phyloP scores from a whole-genome alignment of 2,888 invertebrate species.

The Drosophila neoperkinsi region DNA sequence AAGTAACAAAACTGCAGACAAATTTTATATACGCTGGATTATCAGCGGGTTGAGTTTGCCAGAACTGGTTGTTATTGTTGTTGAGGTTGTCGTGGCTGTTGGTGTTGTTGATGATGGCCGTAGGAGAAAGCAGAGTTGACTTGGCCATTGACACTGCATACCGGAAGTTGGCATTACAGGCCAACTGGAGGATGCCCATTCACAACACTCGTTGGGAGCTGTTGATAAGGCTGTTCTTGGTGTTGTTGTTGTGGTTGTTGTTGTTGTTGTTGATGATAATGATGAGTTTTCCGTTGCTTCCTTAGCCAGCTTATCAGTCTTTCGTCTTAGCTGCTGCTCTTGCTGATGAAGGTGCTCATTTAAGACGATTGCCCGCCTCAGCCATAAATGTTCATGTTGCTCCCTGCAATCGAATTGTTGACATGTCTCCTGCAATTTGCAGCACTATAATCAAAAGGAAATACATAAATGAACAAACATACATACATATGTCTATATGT shows the following conservation, averaged over 20 bases:
- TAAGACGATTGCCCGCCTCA: conserved; percentile 83
- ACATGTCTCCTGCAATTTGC: conserved; percentile 84
- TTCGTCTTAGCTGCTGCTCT: conserved; percentile 15
- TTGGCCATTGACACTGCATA: conserved; percentile 34
- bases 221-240: conserved; percentile 40
- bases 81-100: background rate
- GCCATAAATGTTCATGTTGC: conserved; percentile 85
- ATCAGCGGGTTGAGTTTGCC: background rate
- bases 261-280: conserved; percentile 48
- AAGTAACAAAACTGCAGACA: background rate
- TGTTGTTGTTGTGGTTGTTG: conserved; percentile 10
- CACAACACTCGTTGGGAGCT: conserved; percentile 16
- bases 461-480: conserved; percentile 53
- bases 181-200: conserved; percentile 28
- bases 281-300: conserved; percentile 40
- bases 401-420: conserved; percentile 85
- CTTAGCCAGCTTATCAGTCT: conserved; percentile 43
- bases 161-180: conserved; percentile 58
- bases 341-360: conserved; percentile 78
- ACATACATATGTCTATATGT: conserved; percentile 38
- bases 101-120: conserved; percentile 14
- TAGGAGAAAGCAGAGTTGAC: conserved; percentile 7
- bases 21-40: background rate
- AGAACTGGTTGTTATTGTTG: background rate
- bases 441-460: conserved; percentile 80